Base-by-base conservation (phyloP, 2,797 vertebrate genomes). In the Fundulus diaphanus region DNA sequence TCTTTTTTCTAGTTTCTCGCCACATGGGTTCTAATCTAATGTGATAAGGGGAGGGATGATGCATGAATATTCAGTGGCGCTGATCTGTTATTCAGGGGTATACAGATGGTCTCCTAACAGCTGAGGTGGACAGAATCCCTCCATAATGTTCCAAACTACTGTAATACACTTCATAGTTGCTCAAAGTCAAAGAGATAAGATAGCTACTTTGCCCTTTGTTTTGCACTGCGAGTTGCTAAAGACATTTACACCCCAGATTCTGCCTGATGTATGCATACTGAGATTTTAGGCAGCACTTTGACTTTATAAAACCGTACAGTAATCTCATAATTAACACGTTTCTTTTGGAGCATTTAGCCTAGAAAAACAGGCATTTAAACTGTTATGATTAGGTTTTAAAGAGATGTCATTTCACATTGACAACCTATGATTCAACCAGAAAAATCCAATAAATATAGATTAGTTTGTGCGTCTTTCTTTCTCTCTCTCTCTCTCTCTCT, bases 41-140 rank as follows among this genome's bases (percentile, higher is more conserved):
- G 93, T 88, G 92, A 95, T 92, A 91, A 95, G 90, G 85, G 84
- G 85, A 90, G 86, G 89, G 89, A 89, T 87, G 90, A 87, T 0
- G 76, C 87, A 95, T 95, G 94, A 95, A 96, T 96, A 96, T 96
- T 96, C 95, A 95, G 91, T 68, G 88, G 82, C 77, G 88, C 78
- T 89, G 91, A 92, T 92, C 91, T 87, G 92, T 88, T 89, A 88
- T 82, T 92, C 93, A 85, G 90, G 82, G 83, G 86, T 82, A 92
- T 93, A 91, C 95, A 96, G 94, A 95, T 95, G 95, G 94, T 90
- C 91, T 92, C 89, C 89, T 85, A 87, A 93, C 90, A 89, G 91
- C 89, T 90, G 88, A 94, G 90, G 94, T 91, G 91, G 90, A 92
- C 86, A 85, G 80, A 90, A 89, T 88, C 90, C 81, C 81, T 91